Conservation (phyloP, 1,140 invertebrate species). For the Dendroctonus valens region DNA sequence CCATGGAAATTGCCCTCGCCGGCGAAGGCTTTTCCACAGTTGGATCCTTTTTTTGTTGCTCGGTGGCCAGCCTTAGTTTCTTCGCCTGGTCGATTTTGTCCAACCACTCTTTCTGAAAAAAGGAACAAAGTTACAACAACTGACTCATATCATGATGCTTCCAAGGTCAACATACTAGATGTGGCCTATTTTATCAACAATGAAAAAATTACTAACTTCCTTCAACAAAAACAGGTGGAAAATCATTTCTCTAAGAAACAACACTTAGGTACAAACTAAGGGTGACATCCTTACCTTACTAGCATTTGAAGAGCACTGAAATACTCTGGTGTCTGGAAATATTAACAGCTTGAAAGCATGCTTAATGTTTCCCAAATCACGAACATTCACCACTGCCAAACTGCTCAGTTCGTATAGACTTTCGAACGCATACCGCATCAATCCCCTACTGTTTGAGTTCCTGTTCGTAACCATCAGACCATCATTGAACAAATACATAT, state of each 20-base stretch:
- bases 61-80: slow-evolving; percentile 73
- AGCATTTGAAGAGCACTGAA: slow-evolving; percentile 83
- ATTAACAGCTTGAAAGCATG: slow-evolving; percentile 92
- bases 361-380: slow-evolving; percentile 86
- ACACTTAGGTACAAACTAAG: too few species aligned
- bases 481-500: slow-evolving; percentile 93
- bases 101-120: slow-evolving; percentile 84
- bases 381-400: slow-evolving; percentile 92
- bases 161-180: background rate
- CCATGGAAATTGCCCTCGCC: slow-evolving; percentile 51
- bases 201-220: too few species aligned
- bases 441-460: slow-evolving; percentile 72
- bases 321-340: slow-evolving; percentile 90
- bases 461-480: slow-evolving; percentile 62
- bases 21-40: slow-evolving; percentile 51
- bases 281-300: slow-evolving; percentile 61
- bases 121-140: background rate
- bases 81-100: slow-evolving; percentile 91
- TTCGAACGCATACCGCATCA: slow-evolving; percentile 87
- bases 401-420: slow-evolving; percentile 87
- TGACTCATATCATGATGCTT: background rate
- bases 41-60: slow-evolving; percentile 58
- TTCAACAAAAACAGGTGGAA: background rate
- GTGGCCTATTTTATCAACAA: too few species aligned
- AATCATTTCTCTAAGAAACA: background rate